A percentile compares a stretch with the other conserved stretches of the same genome.
Conservation (phyloP, 1,140 invertebrate genomes). For the Drosophila cardini region DNA sequence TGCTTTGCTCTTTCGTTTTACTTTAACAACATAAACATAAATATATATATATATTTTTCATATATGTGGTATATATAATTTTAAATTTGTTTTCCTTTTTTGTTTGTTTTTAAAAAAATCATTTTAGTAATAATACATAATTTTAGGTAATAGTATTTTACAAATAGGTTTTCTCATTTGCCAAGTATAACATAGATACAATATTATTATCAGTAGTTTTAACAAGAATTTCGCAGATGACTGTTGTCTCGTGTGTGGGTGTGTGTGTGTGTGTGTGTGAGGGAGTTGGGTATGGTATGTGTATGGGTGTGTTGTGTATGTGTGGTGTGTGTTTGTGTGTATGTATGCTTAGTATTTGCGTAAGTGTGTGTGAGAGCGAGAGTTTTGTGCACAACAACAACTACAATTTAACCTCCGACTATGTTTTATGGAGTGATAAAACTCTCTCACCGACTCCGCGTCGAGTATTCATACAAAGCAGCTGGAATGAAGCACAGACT, state of each 20-base stretch:
- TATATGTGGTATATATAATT: constrained; percentile 28
- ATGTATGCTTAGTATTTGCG: constrained; percentile 35
- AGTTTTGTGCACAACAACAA: constrained; percentile 82
- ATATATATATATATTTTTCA: constrained; percentile 63
- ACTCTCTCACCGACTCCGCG: constrained; percentile 81
- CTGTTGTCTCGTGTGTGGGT: constrained; percentile 40
- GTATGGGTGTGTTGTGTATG: constrained; percentile 6
- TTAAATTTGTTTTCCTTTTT: constrained; percentile 45
- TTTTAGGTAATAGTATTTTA: constrained; percentile 78
- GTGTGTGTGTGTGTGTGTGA: constrained; percentile 27
- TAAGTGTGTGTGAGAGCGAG: constrained; percentile 66
- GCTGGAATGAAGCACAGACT: constrained; percentile 27
- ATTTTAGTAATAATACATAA: constrained; percentile 73
- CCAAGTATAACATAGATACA: constrained; percentile 70
- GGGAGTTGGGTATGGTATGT: constrained; percentile 13
- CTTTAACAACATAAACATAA: constrained; percentile 80
- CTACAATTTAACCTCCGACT: constrained; percentile 80
- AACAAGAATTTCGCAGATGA: constrained; percentile 74
- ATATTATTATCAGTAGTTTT: constrained; percentile 72
- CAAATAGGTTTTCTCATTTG: constrained; percentile 64
- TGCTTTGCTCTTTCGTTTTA: constrained; percentile 46
- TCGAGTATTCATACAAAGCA: constrained; percentile 76
- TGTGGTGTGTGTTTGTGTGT: constrained; percentile 30
- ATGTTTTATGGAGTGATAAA: constrained; percentile 70
- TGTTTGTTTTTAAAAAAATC: constrained; percentile 66